Conservation (phyloP, 2,888 invertebrate species). For the Chaetogeoica ovagalla region DNA sequence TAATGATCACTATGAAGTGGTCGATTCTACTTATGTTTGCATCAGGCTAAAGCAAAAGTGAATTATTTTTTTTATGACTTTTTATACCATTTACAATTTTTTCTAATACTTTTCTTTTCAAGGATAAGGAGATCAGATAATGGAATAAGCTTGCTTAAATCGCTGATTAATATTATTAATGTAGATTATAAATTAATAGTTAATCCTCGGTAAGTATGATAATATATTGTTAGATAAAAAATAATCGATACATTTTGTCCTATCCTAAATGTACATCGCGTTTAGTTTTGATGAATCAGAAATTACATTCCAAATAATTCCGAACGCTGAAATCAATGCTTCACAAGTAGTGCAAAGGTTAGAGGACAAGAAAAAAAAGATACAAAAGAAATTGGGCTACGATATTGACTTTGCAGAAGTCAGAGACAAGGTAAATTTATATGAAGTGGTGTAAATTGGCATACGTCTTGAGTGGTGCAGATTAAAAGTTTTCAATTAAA, state of each 20-base stretch:
- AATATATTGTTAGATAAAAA: neutral
- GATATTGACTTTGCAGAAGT: slow-evolving; percentile 75
- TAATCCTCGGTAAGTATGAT: slow-evolving; percentile 41
- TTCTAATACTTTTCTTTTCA: neutral
- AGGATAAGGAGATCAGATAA: slow-evolving; percentile 38
- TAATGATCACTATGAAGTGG: slow-evolving; percentile 58
- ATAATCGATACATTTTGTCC: slow-evolving; percentile 25
- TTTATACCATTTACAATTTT: neutral
- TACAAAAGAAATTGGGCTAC: slow-evolving; percentile 70
- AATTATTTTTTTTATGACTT: slow-evolving; percentile 57
- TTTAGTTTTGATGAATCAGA: slow-evolving; percentile 59
- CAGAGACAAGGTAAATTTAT: slow-evolving; percentile 73
- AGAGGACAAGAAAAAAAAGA: slow-evolving; percentile 64
- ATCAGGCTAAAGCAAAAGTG: slow-evolving; percentile 76
- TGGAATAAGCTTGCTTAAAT: slow-evolving; percentile 24
- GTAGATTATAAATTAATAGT: slow-evolving; percentile 30
- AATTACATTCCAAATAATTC: slow-evolving; percentile 50
- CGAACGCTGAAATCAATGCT: slow-evolving; percentile 69
- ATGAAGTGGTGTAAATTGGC: neutral
- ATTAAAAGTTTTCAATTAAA: too few relatives aligned
- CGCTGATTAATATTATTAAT: slow-evolving; percentile 4
- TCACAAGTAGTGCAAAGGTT: slow-evolving; percentile 69
- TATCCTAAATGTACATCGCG: slow-evolving; percentile 53
- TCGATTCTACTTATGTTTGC: slow-evolving; percentile 79
- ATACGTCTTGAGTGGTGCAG: too few relatives aligned